These are phyloP conservation scores for Eueides isabella DNA, from an alignment of 1,140 invertebrate genomes.

Conservation along the genomic window DNA sequence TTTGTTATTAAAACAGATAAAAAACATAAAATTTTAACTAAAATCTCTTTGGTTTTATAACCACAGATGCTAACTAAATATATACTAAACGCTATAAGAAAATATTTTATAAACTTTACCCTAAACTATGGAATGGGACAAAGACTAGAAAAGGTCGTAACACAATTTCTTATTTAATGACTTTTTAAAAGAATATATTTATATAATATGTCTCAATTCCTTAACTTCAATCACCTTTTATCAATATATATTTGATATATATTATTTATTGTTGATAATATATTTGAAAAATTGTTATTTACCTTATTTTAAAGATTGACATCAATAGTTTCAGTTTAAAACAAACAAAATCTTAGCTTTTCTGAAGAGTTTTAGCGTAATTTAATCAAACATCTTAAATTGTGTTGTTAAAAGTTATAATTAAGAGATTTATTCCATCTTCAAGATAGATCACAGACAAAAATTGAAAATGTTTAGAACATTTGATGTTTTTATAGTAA, in stretches of 20 bases:
- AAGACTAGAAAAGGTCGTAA: conserved; percentile 17
- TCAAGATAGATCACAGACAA: neutral
- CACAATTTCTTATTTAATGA: neutral
- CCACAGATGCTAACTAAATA: neutral
- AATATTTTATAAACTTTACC: conserved; percentile 26
- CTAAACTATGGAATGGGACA: conserved; percentile 44
- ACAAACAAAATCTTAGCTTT: neutral
- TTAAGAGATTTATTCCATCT: neutral
- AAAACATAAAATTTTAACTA: neutral
- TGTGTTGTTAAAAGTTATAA: neutral
- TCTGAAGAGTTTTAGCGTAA: neutral
- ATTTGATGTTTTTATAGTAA: neutral
- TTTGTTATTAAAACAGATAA: neutral
- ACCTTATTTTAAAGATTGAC: neutral
- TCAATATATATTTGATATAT: no score
- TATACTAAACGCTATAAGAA: neutral
- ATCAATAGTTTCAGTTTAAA: no score
- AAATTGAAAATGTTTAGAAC: conserved; percentile 11
- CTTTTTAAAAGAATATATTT: neutral
- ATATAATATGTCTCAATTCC: neutral
- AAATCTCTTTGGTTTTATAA: neutral
- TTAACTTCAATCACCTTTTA: neutral
- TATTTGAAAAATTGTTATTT: neutral
- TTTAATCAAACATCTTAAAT: neutral
- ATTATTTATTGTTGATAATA: neutral